phyloP scores from a whole-genome alignment of 1,140 invertebrate genomes.

The Sipha flava region DNA sequence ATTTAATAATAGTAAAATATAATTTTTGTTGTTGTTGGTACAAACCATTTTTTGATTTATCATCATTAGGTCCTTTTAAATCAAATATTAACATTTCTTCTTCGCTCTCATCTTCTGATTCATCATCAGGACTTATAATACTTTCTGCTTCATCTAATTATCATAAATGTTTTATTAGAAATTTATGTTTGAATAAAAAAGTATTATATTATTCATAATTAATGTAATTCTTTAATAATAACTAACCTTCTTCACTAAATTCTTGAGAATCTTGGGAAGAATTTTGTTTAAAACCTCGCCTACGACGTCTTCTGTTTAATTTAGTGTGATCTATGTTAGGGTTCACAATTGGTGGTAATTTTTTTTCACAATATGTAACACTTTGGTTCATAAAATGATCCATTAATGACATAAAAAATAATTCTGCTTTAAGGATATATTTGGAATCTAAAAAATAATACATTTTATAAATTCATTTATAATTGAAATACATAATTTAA shows the following conservation, averaged over 20 bases:
- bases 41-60: conserved; percentile 7
- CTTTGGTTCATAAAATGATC: not conserved
- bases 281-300: conserved; percentile 17
- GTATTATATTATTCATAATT: not conserved
- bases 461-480: too few species aligned
- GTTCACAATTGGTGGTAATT: not conserved
- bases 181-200: not conserved
- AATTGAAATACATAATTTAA: too few species aligned
- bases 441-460: not conserved
- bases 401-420: conserved; percentile 6
- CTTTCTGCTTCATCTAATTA: conserved; percentile 23
- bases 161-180: not conserved
- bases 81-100: conserved; percentile 28
- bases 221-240: not conserved
- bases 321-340: conserved; percentile 4
- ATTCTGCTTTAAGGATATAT: not conserved
- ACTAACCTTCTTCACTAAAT: conserved; percentile 10
- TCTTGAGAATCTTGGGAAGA: conserved; percentile 24
- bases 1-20: not conserved
- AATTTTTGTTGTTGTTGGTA: not conserved
- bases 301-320: conserved; percentile 5
- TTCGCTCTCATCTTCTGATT: conserved; percentile 13
- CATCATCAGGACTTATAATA: conserved; percentile 15
- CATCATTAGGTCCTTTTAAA: not conserved
- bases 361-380: conserved; percentile 5